A percentile compares a stretch with the other conserved stretches of the same genome.
phyloP scores from a whole-genome alignment of 2,113 vertebrate genomes.

The Osmerus eperlanus region DNA sequence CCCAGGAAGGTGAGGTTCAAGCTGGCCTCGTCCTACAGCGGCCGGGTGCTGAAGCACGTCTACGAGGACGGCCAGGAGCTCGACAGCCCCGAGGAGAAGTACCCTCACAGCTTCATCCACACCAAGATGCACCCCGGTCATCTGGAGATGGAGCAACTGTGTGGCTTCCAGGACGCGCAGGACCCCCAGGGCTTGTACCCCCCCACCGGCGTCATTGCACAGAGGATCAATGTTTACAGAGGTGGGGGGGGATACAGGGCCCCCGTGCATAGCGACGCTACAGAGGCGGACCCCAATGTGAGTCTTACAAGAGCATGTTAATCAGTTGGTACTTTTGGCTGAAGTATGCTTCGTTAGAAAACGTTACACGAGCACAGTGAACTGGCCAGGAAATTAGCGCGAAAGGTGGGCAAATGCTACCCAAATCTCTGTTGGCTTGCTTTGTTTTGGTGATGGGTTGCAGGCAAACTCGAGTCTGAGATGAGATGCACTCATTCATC shows the following conservation, averaged over 20 bases:
- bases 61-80: slow-evolving; percentile 93
- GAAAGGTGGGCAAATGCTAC: no score
- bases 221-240: slow-evolving; percentile 85
- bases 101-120: slow-evolving; percentile 81
- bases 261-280: slow-evolving; percentile 54
- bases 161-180: slow-evolving; percentile 61
- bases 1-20: slow-evolving; percentile 93
- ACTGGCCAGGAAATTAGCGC: no score
- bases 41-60: slow-evolving; percentile 91
- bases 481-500: no score
- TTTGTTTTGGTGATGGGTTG: no score
- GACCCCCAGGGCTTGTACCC: slow-evolving; percentile 52
- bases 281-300: slow-evolving; percentile 68
- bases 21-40: slow-evolving; percentile 91
- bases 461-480: no score
- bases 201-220: slow-evolving; percentile 83
- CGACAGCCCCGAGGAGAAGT: slow-evolving; percentile 86
- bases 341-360: neutral
- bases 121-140: slow-evolving; percentile 74
- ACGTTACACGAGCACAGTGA: no score
- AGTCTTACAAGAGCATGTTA: slow-evolving; percentile 47
- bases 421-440: no score
- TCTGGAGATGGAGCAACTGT: slow-evolving; percentile 73
- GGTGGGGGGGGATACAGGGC: slow-evolving; percentile 71
- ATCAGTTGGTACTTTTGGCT: neutral